phyloP scores from a whole-genome alignment of 2,797 vertebrate species.

The Xiphorhynchus erythropygius region DNA sequence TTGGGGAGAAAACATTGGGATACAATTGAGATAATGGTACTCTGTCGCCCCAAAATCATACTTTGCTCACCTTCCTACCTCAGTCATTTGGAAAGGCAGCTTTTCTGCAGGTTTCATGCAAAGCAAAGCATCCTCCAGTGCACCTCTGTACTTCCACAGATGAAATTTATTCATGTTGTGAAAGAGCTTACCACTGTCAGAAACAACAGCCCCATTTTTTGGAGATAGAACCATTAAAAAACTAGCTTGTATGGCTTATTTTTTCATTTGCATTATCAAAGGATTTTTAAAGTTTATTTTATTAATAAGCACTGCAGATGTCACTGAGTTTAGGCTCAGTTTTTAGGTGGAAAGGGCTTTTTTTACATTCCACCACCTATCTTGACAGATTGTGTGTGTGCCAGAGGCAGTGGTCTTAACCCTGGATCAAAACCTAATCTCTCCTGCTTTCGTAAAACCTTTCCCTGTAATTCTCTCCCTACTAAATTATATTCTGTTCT shows the following conservation, averaged over 20 bases:
- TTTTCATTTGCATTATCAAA: neutral
- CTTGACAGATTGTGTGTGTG: neutral
- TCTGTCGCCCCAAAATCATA: neutral
- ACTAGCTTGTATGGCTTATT: neutral
- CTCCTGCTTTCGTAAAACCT: conserved; percentile 33
- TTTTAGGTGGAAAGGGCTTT: neutral
- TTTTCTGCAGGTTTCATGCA: accelerated
- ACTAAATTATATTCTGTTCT: conserved; percentile 62
- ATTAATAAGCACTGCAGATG: neutral
- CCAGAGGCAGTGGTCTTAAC: conserved; percentile 38
- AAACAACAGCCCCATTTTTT: neutral
- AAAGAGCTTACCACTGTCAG: neutral
- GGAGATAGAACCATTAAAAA: neutral
- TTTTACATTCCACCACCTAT: neutral
- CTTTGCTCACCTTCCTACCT: neutral
- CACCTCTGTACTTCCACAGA: neutral
- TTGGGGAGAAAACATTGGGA: neutral
- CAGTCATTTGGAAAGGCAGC: neutral
- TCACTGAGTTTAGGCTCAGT: neutral
- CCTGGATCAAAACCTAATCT: conserved; percentile 63
- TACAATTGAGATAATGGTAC: neutral
- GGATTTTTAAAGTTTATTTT: neutral
- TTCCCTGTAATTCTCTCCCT: conserved; percentile 36
- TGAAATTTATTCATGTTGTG: neutral
- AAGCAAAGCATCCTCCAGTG: neutral